Conservation (phyloP, 2,113 vertebrate species). For the Collichthys lucidus region DNA sequence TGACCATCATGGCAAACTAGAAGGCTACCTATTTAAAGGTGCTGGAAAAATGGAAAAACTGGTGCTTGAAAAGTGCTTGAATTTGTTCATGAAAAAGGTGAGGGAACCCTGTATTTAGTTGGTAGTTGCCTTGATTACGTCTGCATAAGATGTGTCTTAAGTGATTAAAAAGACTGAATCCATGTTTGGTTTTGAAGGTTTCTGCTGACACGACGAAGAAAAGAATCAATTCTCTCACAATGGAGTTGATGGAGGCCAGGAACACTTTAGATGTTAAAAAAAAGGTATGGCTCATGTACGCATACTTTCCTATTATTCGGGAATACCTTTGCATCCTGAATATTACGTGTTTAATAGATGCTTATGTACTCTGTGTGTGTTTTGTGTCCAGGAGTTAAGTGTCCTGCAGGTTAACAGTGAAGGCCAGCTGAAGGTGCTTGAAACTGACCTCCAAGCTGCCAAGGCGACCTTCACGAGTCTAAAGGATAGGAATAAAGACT, state of each 20-base stretch:
- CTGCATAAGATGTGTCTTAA: background rate
- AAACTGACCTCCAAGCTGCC: slow-evolving; percentile 78
- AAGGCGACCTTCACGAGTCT: slow-evolving; percentile 69
- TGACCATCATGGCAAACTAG: too few relatives aligned
- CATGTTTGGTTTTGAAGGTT: slow-evolving; percentile 77
- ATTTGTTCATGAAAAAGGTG: too few relatives aligned
- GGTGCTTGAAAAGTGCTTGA: too few relatives aligned
- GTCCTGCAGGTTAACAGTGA: slow-evolving; percentile 81
- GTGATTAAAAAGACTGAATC: background rate
- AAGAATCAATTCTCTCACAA: slow-evolving; percentile 88
- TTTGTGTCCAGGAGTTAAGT: slow-evolving; percentile 79
- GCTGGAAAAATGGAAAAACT: too few relatives aligned
- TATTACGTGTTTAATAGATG: background rate
- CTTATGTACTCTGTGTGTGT: background rate
- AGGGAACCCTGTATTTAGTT: too few relatives aligned
- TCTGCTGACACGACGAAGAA: slow-evolving; percentile 92
- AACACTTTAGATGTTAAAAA: slow-evolving; percentile 89
- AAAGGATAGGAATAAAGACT: slow-evolving; percentile 80
- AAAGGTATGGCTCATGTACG: slow-evolving; percentile 75
- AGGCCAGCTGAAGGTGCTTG: slow-evolving; percentile 77
- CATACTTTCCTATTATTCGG: background rate
- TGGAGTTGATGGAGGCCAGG: slow-evolving; percentile 92
- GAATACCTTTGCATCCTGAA: background rate
- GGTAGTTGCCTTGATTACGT: background rate
- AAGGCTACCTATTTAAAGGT: too few relatives aligned